A percentile compares a stretch with the other conserved stretches of the same genome.
Conservation (phyloP, 2,797 vertebrate species). For the Smutsia gigantea region DNA sequence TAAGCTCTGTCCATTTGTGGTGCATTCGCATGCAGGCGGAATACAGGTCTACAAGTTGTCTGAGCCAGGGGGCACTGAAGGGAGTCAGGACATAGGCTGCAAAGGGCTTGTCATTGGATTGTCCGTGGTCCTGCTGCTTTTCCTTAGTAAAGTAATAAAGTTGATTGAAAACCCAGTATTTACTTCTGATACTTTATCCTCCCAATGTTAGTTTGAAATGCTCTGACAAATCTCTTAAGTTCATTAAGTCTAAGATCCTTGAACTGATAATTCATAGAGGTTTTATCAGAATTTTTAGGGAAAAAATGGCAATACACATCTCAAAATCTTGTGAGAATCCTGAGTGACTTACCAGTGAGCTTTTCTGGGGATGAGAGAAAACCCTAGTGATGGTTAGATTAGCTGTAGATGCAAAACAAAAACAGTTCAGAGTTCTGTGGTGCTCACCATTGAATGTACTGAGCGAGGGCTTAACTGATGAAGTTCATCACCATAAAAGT, state of each 20-base stretch:
- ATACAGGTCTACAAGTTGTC: neutral
- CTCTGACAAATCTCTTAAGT: neutral
- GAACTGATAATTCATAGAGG: neutral
- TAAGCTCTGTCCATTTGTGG: neutral
- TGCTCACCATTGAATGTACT: neutral
- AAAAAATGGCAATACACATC: neutral
- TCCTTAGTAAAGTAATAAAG: neutral
- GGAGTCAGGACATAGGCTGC: neutral
- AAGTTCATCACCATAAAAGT: neutral
- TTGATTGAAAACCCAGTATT: neutral
- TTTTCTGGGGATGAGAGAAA: neutral
- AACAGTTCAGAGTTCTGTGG: neutral
- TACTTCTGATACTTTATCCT: neutral
- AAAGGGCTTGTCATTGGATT: neutral
- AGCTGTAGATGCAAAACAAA: neutral
- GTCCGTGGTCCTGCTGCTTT: neutral
- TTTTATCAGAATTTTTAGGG: neutral
- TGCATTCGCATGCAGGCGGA: neutral
- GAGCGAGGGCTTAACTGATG: neutral
- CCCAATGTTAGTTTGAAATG: neutral
- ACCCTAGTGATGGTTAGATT: neutral
- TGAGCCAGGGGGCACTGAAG: neutral
- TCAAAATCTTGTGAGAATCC: neutral
- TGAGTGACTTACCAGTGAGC: neutral
- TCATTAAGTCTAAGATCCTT: neutral